phyloP scores from a whole-genome alignment of 2,888 invertebrate species.

The Drosophila koepferae region DNA sequence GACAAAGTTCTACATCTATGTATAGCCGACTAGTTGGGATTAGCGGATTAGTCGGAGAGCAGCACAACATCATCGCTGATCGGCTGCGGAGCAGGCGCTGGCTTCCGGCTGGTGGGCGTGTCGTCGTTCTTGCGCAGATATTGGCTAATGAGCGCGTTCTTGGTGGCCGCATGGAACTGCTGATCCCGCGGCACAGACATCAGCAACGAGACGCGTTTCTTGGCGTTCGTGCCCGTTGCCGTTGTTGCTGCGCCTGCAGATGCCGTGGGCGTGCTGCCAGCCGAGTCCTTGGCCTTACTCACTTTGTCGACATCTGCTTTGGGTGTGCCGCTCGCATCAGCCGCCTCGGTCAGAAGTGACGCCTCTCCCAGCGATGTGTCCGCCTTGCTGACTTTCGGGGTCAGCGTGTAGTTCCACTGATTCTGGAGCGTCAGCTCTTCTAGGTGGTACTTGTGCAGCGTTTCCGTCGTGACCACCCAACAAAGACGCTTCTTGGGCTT shows the following conservation, averaged over 20 bases:
- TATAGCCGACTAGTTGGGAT: neutral
- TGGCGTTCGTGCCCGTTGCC: conserved; percentile 21
- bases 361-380: conserved; percentile 28
- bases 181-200: conserved; percentile 84
- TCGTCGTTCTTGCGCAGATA: conserved; percentile 83
- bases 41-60: conserved; percentile 61
- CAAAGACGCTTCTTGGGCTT: conserved; percentile 86
- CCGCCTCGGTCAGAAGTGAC: conserved; percentile 12
- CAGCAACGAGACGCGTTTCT: conserved; percentile 84
- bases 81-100: neutral
- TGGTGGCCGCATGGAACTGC: conserved; percentile 76
- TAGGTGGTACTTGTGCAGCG: conserved; percentile 86
- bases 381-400: conserved; percentile 68
- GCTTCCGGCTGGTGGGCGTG: conserved; percentile 17
- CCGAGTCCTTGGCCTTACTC: conserved; percentile 15
- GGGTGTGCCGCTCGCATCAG: conserved; percentile 6
- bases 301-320: conserved; percentile 15
- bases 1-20: conserved; percentile 2
- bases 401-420: conserved; percentile 86
- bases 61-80: conserved; percentile 55
- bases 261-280: conserved; percentile 31
- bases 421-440: conserved; percentile 86
- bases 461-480: conserved; percentile 88
- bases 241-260: neutral
- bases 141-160: conserved; percentile 85